Conservation (phyloP, 2,797 vertebrate genomes). For the Epinephelus malabaricus region DNA sequence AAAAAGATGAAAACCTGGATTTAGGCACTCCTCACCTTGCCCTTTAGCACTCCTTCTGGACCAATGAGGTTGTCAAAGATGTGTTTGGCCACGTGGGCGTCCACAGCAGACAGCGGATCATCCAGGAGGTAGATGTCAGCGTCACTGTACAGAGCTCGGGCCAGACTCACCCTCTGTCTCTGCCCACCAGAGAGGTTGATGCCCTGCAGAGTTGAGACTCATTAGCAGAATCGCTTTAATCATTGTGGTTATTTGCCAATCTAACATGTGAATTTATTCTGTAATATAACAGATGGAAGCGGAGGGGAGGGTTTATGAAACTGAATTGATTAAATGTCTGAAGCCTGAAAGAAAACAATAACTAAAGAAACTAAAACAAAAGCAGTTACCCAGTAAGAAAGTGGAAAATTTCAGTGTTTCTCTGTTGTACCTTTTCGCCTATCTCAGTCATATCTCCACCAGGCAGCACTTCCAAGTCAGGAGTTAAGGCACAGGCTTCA, state of each 20-base stretch:
- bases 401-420: neutral
- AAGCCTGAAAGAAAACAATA: constrained; percentile 13
- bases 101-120: constrained; percentile 96
- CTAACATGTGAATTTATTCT: neutral
- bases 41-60: constrained; percentile 91
- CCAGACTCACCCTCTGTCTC: constrained; percentile 95
- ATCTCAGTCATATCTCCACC: constrained; percentile 97
- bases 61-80: constrained; percentile 97
- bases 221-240: neutral
- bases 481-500: constrained; percentile 93
- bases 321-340: neutral
- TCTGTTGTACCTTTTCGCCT: constrained; percentile 93
- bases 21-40: constrained; percentile 86
- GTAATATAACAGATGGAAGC: neutral
- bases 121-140: constrained; percentile 94
- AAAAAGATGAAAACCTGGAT: neutral
- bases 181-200: constrained; percentile 98
- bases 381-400: neutral
- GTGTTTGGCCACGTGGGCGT: constrained; percentile 96
- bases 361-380: constrained; percentile 1
- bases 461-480: constrained; percentile 94
- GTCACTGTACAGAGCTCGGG: constrained; percentile 93
- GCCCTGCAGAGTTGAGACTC: constrained; percentile 83
- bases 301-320: too few relatives aligned
- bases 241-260: neutral